Base-by-base conservation (phyloP, 2,888 invertebrate species). In the Drosophila prolongata region DNA sequence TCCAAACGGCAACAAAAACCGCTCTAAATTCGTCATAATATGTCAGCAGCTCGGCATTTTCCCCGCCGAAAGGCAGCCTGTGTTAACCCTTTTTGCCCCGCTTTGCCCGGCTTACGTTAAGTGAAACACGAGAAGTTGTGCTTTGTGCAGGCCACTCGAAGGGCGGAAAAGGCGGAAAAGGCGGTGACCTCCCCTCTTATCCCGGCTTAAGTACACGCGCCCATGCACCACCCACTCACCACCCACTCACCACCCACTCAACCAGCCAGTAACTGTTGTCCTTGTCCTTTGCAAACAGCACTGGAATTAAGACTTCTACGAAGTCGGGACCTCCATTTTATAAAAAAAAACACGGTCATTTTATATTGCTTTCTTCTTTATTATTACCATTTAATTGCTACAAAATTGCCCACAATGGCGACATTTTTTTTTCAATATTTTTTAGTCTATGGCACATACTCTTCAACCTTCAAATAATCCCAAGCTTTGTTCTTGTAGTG, bases 41-140 rank as follows among this genome's bases (percentile, higher is more conserved):
- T 52, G 61, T 64, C 64, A 24, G 24, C 62, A 30, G 19, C 14
- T 30, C 9, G 11, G 24, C 13, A 8, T 30, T 47, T 30, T 10
- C 27, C 11, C 14, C 34, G 10, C 47, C n/a, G 13, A 13, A 5
- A 6, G 11, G 19, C 16, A 19, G 14, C 14, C 14, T 14, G 8
- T 9, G n/a, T 4, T 35, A 19, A 35, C 44, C 55, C 55, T 16
- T 42, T 42, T 30, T 13, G n/a, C 30, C 9, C 24, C 16, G 35
- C 30, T 56, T 55, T 43, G 40, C 55, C 14, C 34, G 66, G 53
- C 65, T 65, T 53, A 65, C 66, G 46, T 34, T 65, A 65, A 53
- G 44, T 64, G 65, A 65, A 65, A 52, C 65, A 65, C 65, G 65
- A 65, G 44, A 37, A 65, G 65, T 64, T 46, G 34, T 34, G 46